Base-by-base conservation (phyloP, 2,797 vertebrate genomes). In the Crocidura indochinensis region DNA sequence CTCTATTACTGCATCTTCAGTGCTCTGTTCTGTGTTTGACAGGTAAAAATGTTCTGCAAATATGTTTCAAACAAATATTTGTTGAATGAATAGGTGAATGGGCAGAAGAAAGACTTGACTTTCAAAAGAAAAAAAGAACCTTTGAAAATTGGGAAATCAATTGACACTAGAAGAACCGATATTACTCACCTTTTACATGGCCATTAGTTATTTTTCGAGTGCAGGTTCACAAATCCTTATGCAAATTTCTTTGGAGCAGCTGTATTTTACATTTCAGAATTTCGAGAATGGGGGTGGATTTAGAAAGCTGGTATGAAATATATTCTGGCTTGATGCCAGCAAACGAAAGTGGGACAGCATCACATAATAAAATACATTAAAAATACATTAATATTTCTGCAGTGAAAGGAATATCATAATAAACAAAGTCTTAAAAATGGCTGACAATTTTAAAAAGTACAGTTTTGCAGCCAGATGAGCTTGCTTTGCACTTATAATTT, bases 191-290 rank as follows among this genome's bases (percentile, higher is more conserved):
- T n/a, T 53, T 62, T 47, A 46, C 17, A 91, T 0, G 38, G 51
- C 14, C 4, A 68, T 31, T 12, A 56, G 12, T 47, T 72, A n/a
- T 38, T 85, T 92, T 81, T 49, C 26, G 51, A 85, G 72, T 47
- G 8, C 1, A 31, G 31, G 1, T 47, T 72, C 68, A 76, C 4
- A 49, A 47, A 38, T 19, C 29, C 15, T 47, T 77, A 72, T 60
- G 11, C 62, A 79, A 69, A 68, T 46, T 38, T 67, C 15, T 56
- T 73, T 74, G 29, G 3, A 78, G 38, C 7, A 91, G 60, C 49
- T 14, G 2, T 27, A 49, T 74, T 71, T 94, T 86, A 82, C 46
- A 6, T 69, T 90, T 85, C 67, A 75, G 51, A 47, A 64, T 31
- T 44, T 91, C 46, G 24, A 10, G 11, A 9, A 38, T 77, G 31